Evolutionary conservation across 2,113 vertebrate species (phyloP), one percentile per base, ranked within the genome.

Genomic region (Dicaeum eximium): DNA sequence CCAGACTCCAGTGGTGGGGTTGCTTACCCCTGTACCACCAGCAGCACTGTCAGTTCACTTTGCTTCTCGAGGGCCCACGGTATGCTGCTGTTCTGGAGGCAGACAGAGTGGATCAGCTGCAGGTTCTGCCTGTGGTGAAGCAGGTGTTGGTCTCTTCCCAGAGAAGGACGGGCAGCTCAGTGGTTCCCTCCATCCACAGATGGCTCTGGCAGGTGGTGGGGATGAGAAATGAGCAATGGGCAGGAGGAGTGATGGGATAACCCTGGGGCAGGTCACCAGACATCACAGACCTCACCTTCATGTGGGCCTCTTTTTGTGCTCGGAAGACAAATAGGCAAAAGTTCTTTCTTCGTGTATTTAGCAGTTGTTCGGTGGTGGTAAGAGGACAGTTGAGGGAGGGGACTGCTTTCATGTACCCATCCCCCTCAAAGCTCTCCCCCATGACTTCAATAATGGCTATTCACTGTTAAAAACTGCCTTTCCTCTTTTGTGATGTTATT

Each of bases 401-500:
- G 4, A 9, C 45, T n/a, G 19, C 35, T 92, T 82, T 86, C 38
- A 35, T 61, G 7, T 40, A 27, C 28, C 25, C 45, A 48, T 33
- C 4, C 31, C 33, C 37, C 69, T 64, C 1, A 58, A 30, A 67
- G 61, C 44, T 78, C 33, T 65, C 21, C 7, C 20, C 21, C 18
- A 3, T 82, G n/a, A 81, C 22, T 87, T 74, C 3, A 47, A 24
- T 45, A 48, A 35, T 66, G 66, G 42, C n/a, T 69, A 9, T 33
- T 89, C 57, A n/a, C 28, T 0, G 1, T 73, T 83, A 38, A 30
- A n/a, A 25, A 91, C 30, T 80, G 54, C 42, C 50, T 94, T 88
- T 82, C n/a, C 37, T 92, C 84, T 80, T 88, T 58, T 72, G 62
- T 12, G 8, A 15, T 80, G 67, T 47, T 96, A 64, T 73, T 91